These are phyloP conservation scores for Dromas ardeola DNA, from an alignment of 2,113 vertebrate genomes.

Conservation along the genomic window DNA sequence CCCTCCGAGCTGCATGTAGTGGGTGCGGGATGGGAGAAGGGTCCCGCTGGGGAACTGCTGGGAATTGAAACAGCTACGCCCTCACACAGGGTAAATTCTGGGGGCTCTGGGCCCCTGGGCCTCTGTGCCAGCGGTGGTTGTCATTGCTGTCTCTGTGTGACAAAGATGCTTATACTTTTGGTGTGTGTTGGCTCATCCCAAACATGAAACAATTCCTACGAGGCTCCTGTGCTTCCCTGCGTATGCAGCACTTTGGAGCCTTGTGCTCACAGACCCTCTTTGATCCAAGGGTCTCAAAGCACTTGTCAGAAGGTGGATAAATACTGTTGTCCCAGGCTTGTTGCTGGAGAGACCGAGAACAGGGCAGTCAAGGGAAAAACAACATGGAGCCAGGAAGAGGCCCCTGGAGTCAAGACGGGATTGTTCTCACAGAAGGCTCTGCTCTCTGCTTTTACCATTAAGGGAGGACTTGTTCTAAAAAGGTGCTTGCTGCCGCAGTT, in stretches of 20 bases:
- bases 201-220: fast-evolving
- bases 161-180: too few species aligned
- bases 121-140: not conserved
- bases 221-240: not conserved
- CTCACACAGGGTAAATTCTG: not conserved
- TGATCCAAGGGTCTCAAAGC: not conserved
- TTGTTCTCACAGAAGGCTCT: not conserved
- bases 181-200: not conserved
- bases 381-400: not conserved
- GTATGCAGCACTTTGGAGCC: fast-evolving
- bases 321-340: not conserved
- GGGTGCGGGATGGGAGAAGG: not conserved
- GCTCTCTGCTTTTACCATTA: not conserved
- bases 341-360: not conserved
- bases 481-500: not conserved
- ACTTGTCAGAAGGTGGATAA: not conserved
- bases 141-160: not conserved
- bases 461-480: not conserved
- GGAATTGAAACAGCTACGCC: fast-evolving
- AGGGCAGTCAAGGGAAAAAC: not conserved
- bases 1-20: fast-evolving
- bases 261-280: not conserved
- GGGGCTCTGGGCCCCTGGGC: too few species aligned
- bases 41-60: not conserved
- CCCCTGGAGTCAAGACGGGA: not conserved